A percentile compares a stretch with the other conserved stretches of the same genome.
Evolutionary conservation across 2,797 vertebrate genomes (phyloP).

Genomic region (Leontopithecus rosalia): DNA sequence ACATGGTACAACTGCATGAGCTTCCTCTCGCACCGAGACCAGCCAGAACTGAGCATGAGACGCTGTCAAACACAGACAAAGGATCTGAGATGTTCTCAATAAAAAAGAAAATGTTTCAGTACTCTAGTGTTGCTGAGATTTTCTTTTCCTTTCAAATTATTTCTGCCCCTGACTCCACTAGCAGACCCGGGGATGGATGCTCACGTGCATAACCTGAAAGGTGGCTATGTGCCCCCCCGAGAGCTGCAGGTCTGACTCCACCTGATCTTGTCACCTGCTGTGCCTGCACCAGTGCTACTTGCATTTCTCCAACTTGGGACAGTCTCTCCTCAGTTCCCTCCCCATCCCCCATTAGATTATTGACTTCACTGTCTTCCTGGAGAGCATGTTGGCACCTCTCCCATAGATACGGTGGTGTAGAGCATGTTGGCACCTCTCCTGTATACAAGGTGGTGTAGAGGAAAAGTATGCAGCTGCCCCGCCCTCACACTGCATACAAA

Average conservation of each 20-base stretch:
- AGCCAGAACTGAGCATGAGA: conserved; percentile 59
- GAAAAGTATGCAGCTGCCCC: rapidly evolving
- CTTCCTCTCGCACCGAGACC: conserved; percentile 6
- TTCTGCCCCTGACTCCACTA: rapidly evolving
- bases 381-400: neutral
- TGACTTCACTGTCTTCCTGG: neutral
- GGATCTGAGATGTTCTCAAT: conserved; percentile 60
- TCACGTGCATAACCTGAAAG: rapidly evolving
- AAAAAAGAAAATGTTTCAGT: conserved; percentile 53
- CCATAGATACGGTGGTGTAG: too few relatives aligned
- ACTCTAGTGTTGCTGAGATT: neutral
- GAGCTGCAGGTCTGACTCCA: neutral
- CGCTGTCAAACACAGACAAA: conserved; percentile 49
- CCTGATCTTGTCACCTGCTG: neutral
- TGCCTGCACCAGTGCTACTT: neutral
- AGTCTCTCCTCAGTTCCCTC: too few relatives aligned
- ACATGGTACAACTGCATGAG: conserved; percentile 56
- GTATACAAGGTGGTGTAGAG: neutral
- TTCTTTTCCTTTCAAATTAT: neutral
- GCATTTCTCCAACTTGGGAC: rapidly evolving
- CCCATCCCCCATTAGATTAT: too few relatives aligned
- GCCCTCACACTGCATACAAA: rapidly evolving
- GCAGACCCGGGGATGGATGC: neutral
- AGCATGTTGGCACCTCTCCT: neutral
- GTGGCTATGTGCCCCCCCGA: rapidly evolving